Percentiles rank a stretch among this genome's conserved stretches.
phyloP scores from a whole-genome alignment of 1,140 invertebrate genomes.

The Drosophila murphyi region DNA sequence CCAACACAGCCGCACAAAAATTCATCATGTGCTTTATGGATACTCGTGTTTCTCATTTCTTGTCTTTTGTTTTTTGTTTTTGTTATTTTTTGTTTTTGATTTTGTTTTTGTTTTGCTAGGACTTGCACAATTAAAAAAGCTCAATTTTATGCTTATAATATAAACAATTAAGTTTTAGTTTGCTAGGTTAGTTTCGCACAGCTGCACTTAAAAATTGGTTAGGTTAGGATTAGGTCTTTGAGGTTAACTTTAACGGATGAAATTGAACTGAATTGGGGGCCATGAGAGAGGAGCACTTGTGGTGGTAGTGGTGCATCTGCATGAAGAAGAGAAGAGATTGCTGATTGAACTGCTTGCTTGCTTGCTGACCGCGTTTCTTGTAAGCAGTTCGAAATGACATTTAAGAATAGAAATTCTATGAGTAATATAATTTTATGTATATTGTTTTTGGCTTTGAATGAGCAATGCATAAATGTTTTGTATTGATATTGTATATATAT shows the following conservation, averaged over 20 bases:
- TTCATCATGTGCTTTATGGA: slow-evolving; percentile 16
- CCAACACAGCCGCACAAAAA: slow-evolving; percentile 23
- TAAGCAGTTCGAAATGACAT: slow-evolving; percentile 1
- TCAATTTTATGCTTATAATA: slow-evolving; percentile 73
- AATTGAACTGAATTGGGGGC: slow-evolving; percentile 4
- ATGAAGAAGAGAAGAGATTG: slow-evolving; percentile 1
- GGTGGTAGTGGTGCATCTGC: neutral
- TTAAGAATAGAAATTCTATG: neutral
- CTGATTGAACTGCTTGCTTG: slow-evolving; percentile 4
- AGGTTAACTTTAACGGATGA: slow-evolving; percentile 52
- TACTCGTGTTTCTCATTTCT: slow-evolving; percentile 29
- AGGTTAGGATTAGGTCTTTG: slow-evolving; percentile 34
- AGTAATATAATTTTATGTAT: neutral
- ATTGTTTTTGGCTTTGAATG: slow-evolving; percentile 25
- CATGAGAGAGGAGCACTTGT: neutral
- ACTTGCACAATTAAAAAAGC: slow-evolving; percentile 77
- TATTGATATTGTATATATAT: neutral
- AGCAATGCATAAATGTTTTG: slow-evolving; percentile 1
- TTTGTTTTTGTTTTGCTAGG: slow-evolving; percentile 30
- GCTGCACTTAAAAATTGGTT: slow-evolving; percentile 56
- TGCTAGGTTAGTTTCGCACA: slow-evolving; percentile 62
- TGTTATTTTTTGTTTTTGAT: slow-evolving; percentile 25
- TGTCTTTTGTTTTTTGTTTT: slow-evolving; percentile 26
- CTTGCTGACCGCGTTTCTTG: neutral
- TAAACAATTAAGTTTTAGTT: slow-evolving; percentile 66